Base-by-base conservation (phyloP, 2,113 vertebrate genomes). In the Pelobates fuscus region DNA sequence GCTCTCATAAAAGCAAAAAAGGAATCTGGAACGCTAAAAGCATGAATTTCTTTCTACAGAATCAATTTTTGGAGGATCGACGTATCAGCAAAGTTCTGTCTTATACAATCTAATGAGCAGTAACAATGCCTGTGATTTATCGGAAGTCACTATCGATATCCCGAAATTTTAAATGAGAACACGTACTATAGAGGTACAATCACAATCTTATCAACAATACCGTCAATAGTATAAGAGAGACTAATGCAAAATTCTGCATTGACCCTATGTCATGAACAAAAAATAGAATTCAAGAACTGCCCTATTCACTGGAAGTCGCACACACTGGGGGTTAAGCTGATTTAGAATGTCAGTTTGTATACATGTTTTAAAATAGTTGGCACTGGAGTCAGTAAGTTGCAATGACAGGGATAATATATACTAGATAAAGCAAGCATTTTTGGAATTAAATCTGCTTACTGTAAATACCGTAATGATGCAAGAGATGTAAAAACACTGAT, bases 51-150 rank as follows among this genome's bases (percentile, higher is more conserved):
- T 20, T 24, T 30, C 27, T 49, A 43, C 23, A 61, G 29, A 58
- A 70, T 30, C 68, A 60, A 41, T 46, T 62, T 25, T 49, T 32
- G 26, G 55, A 43, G 37, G 12, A 70, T 25, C 26, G 21, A 2
- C 15, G 32, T n/a, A 64, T 72, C 70, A 72, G 64, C 64, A 44
- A n/a, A n/a, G n/a, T n/a, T 72, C 44, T 15, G 54, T 62, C 63
- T 64, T 73, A 63, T 64, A 32, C 59, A 73, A 73, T 73, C 46
- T 73, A 64, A 55, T 72, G 54, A 73, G 15, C 20, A 64, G 30
- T 26, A 73, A 37, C 26, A 32, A 17, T 1, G 2, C 46, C 14
- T 12, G 29, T 64, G 61, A 73, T 55, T 65, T 57, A 64, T 73
- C 41, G 21, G 20, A 57, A 73, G 26, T 26, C 70, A 41, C 21